Percentiles rank a stretch among this genome's conserved stretches.
phyloP scores from a whole-genome alignment of 1,140 invertebrate species.

The Olivierus martensii region DNA sequence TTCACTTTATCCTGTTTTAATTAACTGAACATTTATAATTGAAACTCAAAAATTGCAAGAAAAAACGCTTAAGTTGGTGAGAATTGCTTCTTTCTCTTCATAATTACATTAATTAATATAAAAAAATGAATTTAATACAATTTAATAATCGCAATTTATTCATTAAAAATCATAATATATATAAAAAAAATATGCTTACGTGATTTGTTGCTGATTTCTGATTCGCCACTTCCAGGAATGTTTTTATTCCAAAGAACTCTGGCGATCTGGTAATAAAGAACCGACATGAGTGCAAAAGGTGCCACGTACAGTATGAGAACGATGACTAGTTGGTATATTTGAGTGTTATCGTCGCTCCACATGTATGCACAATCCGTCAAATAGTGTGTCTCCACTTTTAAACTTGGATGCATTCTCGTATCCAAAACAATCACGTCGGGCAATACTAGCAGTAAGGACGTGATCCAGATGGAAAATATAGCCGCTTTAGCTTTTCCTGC shows the following conservation, averaged over 20 bases:
- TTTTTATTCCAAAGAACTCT: conserved; percentile 14
- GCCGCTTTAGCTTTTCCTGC: conserved; percentile 62
- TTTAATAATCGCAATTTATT: no score
- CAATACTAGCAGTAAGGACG: conserved; percentile 45
- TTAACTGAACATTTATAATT: no score
- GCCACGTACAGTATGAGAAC: conserved; percentile 7
- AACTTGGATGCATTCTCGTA: conserved; percentile 31
- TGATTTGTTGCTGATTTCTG: no score
- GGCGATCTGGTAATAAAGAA: conserved; percentile 11
- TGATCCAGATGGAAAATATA: conserved; percentile 68
- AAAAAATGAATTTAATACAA: no score
- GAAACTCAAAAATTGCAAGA: no score
- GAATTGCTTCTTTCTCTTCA: no score
- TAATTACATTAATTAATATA: no score
- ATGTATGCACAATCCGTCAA: conserved; percentile 55
- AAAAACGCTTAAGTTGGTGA: no score
- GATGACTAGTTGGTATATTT: conserved; percentile 15
- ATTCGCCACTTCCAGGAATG: not conserved
- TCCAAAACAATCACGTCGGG: conserved; percentile 44
- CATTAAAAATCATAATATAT: no score
- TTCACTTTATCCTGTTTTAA: no score
- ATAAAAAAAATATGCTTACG: no score
- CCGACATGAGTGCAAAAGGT: conserved; percentile 11
- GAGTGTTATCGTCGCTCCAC: conserved; percentile 41
- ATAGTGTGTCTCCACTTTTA: conserved; percentile 41